phyloP scores from a whole-genome alignment of 2,113 vertebrate genomes.

The Cheirogaleus medius region DNA sequence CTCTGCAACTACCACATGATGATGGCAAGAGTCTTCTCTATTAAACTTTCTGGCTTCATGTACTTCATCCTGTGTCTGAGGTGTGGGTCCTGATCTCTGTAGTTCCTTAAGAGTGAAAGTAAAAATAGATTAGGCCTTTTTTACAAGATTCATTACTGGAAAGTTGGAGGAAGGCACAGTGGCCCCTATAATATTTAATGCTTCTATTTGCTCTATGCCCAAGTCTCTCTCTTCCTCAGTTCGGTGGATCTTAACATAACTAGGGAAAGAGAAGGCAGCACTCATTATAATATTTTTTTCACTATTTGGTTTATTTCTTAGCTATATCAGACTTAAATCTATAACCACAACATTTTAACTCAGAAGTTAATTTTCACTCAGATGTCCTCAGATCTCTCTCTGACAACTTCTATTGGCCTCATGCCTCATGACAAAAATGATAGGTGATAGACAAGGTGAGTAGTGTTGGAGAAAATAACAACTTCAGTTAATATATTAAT shows the following conservation, averaged over 20 bases:
- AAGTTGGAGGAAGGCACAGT: not conserved
- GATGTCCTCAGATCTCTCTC: not conserved
- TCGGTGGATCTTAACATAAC: not conserved
- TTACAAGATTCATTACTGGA: not conserved
- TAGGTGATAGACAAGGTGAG: not conserved
- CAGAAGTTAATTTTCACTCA: not conserved
- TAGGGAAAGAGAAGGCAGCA: not conserved
- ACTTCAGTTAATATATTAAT: not conserved
- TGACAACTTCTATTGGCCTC: not conserved
- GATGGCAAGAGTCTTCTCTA: not conserved
- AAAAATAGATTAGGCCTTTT: not conserved
- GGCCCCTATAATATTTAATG: not conserved
- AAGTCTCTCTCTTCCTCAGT: not conserved
- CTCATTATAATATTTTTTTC: not conserved
- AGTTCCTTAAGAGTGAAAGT: not conserved
- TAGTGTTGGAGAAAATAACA: not conserved
- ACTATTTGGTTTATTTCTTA: not conserved
- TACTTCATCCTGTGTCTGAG: not conserved
- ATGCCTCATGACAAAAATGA: not conserved
- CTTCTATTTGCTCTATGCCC: not conserved
- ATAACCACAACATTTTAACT: not conserved
- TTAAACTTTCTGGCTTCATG: not conserved
- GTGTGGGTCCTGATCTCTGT: not conserved
- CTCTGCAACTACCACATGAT: not conserved
- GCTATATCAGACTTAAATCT: not conserved